Evolutionary conservation across 2,888 invertebrate genomes (phyloP).

Genomic region (Barypeithes pellucidus): DNA sequence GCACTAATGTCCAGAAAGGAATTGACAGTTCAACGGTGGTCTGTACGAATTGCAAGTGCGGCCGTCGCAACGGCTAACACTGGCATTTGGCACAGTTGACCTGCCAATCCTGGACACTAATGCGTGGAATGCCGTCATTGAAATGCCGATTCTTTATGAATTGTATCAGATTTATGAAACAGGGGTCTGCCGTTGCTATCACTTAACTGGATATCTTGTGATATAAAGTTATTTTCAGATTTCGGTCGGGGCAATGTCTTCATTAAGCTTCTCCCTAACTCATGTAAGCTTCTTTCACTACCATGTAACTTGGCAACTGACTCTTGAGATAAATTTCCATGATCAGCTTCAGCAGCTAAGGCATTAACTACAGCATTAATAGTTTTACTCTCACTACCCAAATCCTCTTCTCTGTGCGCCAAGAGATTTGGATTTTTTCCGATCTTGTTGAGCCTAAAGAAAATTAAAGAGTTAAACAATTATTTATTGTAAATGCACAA

Average conservation of each 20-base stretch:
- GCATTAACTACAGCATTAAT: slow-evolving; percentile 96
- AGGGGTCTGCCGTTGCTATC: slow-evolving; percentile 75
- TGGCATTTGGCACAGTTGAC: slow-evolving; percentile 62
- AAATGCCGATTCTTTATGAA: slow-evolving; percentile 79
- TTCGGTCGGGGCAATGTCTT: slow-evolving; percentile 83
- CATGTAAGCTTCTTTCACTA: slow-evolving; percentile 69
- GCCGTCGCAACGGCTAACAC: slow-evolving; percentile 62
- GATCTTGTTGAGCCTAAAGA: slow-evolving; percentile 87
- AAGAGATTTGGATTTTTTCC: slow-evolving; percentile 97
- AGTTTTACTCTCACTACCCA: slow-evolving; percentile 83
- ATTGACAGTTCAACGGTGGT: slow-evolving; percentile 49
- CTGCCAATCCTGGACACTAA: slow-evolving; percentile 72
- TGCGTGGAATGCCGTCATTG: slow-evolving; percentile 84
- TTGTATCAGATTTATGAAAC: slow-evolving; percentile 87
- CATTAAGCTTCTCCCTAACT: slow-evolving; percentile 82
- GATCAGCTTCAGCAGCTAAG: slow-evolving; percentile 91
- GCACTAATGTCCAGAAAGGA: slow-evolving; percentile 16
- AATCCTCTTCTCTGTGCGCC: slow-evolving; percentile 83
- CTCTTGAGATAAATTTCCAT: slow-evolving; percentile 85
- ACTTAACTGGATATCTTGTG: slow-evolving; percentile 77
- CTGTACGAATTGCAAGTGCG: slow-evolving; percentile 61
- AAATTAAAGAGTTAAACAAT: background rate
- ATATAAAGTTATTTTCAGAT: slow-evolving; percentile 85
- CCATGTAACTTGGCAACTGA: slow-evolving; percentile 70
- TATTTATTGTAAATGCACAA: background rate